Evolutionary conservation across 2,113 vertebrate species (phyloP).

Genomic region (Mohoua ochrocephala): DNA sequence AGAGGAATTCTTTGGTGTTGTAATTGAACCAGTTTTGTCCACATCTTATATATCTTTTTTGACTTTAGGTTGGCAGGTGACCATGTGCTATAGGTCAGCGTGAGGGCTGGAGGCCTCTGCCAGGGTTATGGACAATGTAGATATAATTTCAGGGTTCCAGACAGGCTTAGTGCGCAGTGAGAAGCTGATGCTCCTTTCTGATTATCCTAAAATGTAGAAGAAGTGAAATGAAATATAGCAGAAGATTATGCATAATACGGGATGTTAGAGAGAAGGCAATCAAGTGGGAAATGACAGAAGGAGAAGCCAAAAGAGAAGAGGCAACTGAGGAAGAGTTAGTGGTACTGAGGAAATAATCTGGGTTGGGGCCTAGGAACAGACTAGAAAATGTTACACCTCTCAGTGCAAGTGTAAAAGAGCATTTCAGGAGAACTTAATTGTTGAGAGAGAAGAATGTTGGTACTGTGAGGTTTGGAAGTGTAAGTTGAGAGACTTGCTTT

Average conservation of each 20-base stretch:
- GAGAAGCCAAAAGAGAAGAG: not conserved
- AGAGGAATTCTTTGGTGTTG: not conserved
- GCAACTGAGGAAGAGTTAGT: not conserved
- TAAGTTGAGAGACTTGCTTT: not conserved
- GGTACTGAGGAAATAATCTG: not conserved
- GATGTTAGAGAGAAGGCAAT: not conserved
- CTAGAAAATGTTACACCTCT: not conserved
- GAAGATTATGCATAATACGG: not conserved
- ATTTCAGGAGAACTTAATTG: not conserved
- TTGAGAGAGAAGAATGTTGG: not conserved
- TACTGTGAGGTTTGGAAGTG: not conserved
- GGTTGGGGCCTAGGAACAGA: not conserved
- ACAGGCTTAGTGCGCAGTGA: not conserved
- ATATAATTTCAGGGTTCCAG: not conserved
- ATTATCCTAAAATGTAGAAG: not conserved
- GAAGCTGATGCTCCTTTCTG: not conserved
- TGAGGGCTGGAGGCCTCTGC: not conserved
- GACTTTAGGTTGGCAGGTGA: not conserved
- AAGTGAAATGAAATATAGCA: not conserved
- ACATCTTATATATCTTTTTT: not conserved
- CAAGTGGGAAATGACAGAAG: not conserved
- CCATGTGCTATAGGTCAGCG: not conserved
- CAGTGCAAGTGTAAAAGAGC: not conserved
- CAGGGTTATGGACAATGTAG: not conserved
- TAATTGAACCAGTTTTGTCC: not conserved